phyloP scores from a whole-genome alignment of 2,888 invertebrate genomes.

The Leptinotarsa haldemani region DNA sequence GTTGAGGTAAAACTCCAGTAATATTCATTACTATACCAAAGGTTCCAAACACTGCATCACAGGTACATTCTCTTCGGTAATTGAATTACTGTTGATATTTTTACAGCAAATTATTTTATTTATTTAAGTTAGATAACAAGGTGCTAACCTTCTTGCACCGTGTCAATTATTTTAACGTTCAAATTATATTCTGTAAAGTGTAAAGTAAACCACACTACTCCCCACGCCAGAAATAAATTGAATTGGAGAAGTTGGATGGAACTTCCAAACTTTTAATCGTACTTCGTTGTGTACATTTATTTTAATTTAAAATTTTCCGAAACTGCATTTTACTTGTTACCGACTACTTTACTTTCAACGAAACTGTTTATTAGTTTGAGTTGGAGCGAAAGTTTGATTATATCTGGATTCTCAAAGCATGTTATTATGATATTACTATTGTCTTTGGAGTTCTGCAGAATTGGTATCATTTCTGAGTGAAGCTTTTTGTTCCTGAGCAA shows the following conservation, averaged over 20 bases:
- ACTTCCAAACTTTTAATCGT: conserved; percentile 23
- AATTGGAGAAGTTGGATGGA: conserved; percentile 17
- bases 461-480: no score
- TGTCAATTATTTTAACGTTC: background rate
- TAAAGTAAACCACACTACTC: background rate
- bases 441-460: no score
- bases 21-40: no score
- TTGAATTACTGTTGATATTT: background rate
- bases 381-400: conserved; percentile 10
- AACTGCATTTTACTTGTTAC: conserved; percentile 18
- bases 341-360: background rate
- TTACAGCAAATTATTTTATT: no score
- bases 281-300: conserved; percentile 21
- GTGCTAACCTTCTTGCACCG: background rate
- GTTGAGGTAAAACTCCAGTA: no score
- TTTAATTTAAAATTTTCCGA: conserved; percentile 22
- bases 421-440: background rate
- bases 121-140: no score
- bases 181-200: background rate
- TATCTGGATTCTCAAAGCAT: background rate
- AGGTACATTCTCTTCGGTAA: background rate
- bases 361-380: conserved; percentile 12
- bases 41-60: no score
- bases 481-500: no score
- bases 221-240: background rate